Base-by-base conservation (phyloP, 2,797 vertebrate genomes). In the Diplodus puntazzo region DNA sequence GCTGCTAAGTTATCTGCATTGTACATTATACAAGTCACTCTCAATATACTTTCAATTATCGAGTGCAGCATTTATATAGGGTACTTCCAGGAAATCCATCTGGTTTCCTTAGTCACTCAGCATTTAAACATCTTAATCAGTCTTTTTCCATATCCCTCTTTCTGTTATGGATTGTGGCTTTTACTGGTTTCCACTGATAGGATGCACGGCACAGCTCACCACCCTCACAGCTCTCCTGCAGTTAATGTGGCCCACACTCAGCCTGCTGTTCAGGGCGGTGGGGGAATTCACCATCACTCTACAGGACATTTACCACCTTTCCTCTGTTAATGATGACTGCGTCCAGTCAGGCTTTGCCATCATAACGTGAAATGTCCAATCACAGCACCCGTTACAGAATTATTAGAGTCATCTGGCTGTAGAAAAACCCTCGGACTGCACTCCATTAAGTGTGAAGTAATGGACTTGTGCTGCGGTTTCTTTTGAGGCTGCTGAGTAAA, bases 101-200 rank as follows among this genome's bases (percentile, higher is more conserved):
- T 27, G 14, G 20, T 42, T 69, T 12, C 59, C 14, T 11, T 20
- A 11, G 11, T 54, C 65, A 46, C 75, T 81, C 17, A 27, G 20
- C 52, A 66, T 82, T 82, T 87, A 39, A 79, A 59, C 54, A 77
- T 70, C 52, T 80, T 67, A 66, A 79, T 79, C 67, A 54, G 34
- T 71, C 55, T 65, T 62, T 55, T 46, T 76, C 68, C 34, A 18
- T 53, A 25, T 58, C 46, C 72, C 64, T 72, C 48, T 69, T 11
- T 73, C 43, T 81, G 84, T 63, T 60, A 76, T 74, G 73, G 75
- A 69, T 50, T 80, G 72, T 79, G 87, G 65, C 58, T 86, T 91
- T 88, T 81, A 87, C 75, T 85, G 77, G 54, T 87, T 77, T 83
- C 45, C 65, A 48, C 66, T 83, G 77, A 81, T 70, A 75, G 62